Evolutionary conservation across 2,888 invertebrate species (phyloP).

Genomic region (Epistrophella euchroma): DNA sequence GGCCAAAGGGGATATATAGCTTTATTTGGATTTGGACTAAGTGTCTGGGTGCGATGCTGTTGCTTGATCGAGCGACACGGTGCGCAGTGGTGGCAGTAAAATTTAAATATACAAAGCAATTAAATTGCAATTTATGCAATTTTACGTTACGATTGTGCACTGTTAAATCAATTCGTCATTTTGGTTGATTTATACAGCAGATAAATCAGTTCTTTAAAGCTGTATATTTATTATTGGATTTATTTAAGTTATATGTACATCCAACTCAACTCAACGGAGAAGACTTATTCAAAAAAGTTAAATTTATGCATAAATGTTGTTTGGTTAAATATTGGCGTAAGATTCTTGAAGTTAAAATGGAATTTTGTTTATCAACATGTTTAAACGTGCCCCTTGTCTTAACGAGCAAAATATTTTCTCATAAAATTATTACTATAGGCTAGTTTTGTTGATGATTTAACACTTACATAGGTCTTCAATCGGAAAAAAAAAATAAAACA

Average conservation of each 20-base stretch:
- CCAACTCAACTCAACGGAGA: too few relatives aligned
- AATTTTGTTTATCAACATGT: too few relatives aligned
- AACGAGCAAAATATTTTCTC: too few relatives aligned
- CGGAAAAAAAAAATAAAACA: too few relatives aligned
- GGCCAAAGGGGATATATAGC: slow-evolving; percentile 24
- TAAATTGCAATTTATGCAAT: slow-evolving; percentile 72
- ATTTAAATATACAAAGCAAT: slow-evolving; percentile 53
- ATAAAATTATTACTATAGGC: too few relatives aligned
- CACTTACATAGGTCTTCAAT: too few relatives aligned
- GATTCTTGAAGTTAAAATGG: too few relatives aligned
- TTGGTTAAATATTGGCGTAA: too few relatives aligned
- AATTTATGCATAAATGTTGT: too few relatives aligned
- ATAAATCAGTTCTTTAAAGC: slow-evolving; percentile 45
- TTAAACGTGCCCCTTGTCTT: too few relatives aligned
- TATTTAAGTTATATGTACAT: neutral
- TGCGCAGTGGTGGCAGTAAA: slow-evolving; percentile 4
- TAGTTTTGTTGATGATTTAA: too few relatives aligned
- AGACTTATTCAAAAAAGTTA: too few relatives aligned
- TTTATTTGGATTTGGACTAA: slow-evolving; percentile 8
- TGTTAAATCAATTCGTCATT: slow-evolving; percentile 70
- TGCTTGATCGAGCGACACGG: neutral
- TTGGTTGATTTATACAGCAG: slow-evolving; percentile 59
- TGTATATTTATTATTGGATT: slow-evolving; percentile 52
- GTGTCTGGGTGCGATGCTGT: neutral
- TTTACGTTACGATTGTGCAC: slow-evolving; percentile 52